A percentile compares a stretch with the other conserved stretches of the same genome.
phyloP scores from a whole-genome alignment of 2,113 vertebrate species.

The Apeltes quadracus region DNA sequence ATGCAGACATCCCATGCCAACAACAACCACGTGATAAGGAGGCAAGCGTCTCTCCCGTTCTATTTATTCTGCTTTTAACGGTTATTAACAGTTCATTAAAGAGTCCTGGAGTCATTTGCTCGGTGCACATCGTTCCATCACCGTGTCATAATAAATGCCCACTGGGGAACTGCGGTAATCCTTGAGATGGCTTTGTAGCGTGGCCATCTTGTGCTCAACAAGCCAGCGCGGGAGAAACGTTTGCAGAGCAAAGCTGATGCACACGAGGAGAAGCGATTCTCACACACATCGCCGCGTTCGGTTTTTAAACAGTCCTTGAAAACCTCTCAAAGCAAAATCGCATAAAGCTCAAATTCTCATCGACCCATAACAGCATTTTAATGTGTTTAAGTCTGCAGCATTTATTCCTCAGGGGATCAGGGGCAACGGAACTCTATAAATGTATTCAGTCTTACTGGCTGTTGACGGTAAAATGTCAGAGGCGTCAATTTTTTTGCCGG shows the following conservation, averaged over 20 bases:
- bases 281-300: conserved; percentile 36
- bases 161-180: conserved; percentile 38
- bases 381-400: conserved; percentile 51
- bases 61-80: conserved; percentile 20
- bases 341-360: conserved; percentile 53
- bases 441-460: conserved; percentile 28
- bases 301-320: conserved; percentile 37
- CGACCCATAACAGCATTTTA: conserved; percentile 64
- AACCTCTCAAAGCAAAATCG: conserved; percentile 51
- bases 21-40: conserved; percentile 2
- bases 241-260: conserved; percentile 31
- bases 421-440: conserved; percentile 19
- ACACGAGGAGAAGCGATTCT: conserved; percentile 18
- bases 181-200: conserved; percentile 34
- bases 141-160: conserved; percentile 32
- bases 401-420: conserved; percentile 37
- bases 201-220: conserved; percentile 52
- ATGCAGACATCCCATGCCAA: conserved; percentile 5
- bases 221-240: conserved; percentile 37
- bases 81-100: conserved; percentile 25
- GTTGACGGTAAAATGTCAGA: conserved; percentile 13
- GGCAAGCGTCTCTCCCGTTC: conserved; percentile 7
- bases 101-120: conserved; percentile 7
- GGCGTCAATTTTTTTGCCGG: neutral
- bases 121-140: conserved; percentile 4